Percentiles rank a stretch among this genome's conserved stretches.
Conservation (phyloP, 1,140 invertebrate genomes). For the Caenorhabditis inopinata region DNA sequence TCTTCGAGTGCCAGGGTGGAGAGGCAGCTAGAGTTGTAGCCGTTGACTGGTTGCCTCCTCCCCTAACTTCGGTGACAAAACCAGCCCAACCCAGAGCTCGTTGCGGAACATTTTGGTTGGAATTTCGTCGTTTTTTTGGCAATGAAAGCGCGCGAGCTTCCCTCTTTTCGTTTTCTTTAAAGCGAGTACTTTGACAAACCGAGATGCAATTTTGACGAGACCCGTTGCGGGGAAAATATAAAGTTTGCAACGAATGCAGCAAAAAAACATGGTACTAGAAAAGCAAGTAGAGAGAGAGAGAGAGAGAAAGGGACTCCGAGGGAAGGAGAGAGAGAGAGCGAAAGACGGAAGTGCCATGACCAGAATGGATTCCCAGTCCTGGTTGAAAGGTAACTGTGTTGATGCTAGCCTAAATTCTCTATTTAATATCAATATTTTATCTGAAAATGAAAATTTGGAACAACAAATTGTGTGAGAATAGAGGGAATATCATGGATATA, state of each 20-base stretch:
- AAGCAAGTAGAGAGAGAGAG: background rate
- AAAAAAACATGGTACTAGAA: background rate
- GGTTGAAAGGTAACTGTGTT: too few species aligned
- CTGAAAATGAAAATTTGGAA: too few species aligned
- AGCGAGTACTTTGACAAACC: background rate
- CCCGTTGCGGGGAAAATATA: background rate
- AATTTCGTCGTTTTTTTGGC: background rate
- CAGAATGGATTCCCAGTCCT: too few species aligned
- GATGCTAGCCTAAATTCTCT: too few species aligned
- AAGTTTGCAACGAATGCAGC: background rate
- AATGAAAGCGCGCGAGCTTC: background rate
- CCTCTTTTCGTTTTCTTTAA: background rate
- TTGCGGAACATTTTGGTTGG: slow-evolving; percentile 15
- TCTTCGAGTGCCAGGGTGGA: background rate
- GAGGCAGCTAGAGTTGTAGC: too few species aligned
- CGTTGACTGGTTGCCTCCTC: background rate
- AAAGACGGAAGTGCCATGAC: too few species aligned
- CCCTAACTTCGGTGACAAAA: background rate
- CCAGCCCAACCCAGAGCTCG: background rate
- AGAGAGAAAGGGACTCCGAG: background rate
- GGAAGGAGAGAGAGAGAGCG: background rate
- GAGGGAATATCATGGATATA: background rate
- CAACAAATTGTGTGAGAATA: too few species aligned
- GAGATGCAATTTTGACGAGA: slow-evolving; percentile 25
- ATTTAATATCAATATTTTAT: too few species aligned